Conservation (phyloP, 2,113 vertebrate genomes). For the Brevimyrus niger region DNA sequence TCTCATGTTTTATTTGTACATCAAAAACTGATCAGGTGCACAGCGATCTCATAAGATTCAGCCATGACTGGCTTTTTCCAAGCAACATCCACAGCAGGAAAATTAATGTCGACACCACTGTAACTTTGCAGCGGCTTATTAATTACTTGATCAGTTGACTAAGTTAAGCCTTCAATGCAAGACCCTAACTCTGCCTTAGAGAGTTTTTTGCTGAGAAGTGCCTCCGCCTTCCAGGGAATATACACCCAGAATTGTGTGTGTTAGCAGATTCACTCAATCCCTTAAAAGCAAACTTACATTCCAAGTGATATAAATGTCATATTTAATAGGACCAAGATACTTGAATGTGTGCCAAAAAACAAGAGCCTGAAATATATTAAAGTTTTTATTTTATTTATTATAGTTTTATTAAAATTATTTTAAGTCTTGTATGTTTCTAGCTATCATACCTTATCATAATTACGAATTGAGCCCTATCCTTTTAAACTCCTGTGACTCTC, state of each 20-base stretch:
- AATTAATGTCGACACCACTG: not conserved
- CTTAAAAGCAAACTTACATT: not conserved
- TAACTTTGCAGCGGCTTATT: not conserved
- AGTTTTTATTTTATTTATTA: too few species aligned
- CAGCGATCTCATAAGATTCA: not conserved
- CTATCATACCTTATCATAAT: not conserved
- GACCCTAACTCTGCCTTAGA: not conserved
- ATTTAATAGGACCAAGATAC: not conserved
- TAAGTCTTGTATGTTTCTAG: not conserved
- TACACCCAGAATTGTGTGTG: not conserved
- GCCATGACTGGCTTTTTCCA: not conserved
- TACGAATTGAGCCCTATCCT: not conserved
- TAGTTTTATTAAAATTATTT: not conserved
- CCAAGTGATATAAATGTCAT: not conserved
- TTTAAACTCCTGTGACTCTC: not conserved
- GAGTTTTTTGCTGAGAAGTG: not conserved
- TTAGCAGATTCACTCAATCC: not conserved
- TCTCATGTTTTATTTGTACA: not conserved
- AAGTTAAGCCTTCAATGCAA: not conserved
- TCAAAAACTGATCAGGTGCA: not conserved
- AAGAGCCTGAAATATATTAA: not conserved
- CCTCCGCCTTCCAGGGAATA: not conserved
- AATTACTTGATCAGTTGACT: not conserved
- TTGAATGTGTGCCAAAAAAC: not conserved
- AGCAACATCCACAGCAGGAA: not conserved